A percentile compares a stretch with the other conserved stretches of the same genome.
Conservation (phyloP, 1,140 invertebrate genomes). For the Leptinotarsa lineolata region DNA sequence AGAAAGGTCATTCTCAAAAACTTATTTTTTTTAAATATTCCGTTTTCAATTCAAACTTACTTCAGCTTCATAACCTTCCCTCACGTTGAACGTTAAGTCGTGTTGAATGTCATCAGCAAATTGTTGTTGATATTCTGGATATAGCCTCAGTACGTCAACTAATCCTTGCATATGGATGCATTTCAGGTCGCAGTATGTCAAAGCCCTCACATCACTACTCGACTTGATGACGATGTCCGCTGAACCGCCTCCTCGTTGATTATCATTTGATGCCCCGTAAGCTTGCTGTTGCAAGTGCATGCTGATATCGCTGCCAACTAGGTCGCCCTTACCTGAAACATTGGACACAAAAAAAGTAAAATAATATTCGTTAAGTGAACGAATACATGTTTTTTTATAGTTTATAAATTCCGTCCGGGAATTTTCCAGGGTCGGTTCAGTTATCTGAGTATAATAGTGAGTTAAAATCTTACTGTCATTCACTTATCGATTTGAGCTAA, state of each 20-base stretch:
- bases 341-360: neutral
- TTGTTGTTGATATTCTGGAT: conserved; percentile 92
- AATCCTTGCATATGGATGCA: conserved; percentile 90
- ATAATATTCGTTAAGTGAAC: conserved; percentile 12
- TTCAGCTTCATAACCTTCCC: conserved; percentile 90
- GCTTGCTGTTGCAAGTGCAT: conserved; percentile 68
- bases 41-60: conserved; percentile 60
- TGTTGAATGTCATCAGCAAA: conserved; percentile 94
- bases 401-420: too few species aligned
- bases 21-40: too few species aligned
- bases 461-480: too few species aligned
- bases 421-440: neutral
- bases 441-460: too few species aligned
- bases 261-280: conserved; percentile 56
- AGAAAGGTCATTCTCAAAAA: too few species aligned
- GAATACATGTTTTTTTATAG: too few species aligned
- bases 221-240: conserved; percentile 86
- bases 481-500: too few species aligned
- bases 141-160: conserved; percentile 86
- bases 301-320: conserved; percentile 93
- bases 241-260: conserved; percentile 58
- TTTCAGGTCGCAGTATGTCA: conserved; percentile 95
- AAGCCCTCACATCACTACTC: conserved; percentile 87
- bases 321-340: conserved; percentile 86
- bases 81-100: conserved; percentile 92